Evolutionary conservation across 2,113 vertebrate genomes (phyloP).

Genomic region (Anoplopoma fimbria): DNA sequence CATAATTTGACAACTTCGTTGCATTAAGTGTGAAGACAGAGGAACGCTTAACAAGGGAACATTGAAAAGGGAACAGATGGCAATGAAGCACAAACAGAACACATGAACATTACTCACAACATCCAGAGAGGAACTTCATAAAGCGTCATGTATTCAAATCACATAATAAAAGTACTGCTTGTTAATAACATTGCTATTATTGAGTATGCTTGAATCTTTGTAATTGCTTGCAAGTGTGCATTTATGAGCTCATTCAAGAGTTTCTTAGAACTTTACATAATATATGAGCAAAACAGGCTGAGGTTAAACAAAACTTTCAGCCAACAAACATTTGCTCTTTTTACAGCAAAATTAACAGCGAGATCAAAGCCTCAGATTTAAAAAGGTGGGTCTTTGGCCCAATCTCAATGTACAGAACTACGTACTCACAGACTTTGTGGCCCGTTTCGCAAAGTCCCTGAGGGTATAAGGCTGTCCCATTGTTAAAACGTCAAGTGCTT

Average conservation of each 20-base stretch:
- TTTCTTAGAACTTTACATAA: background rate
- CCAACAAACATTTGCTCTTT: background rate
- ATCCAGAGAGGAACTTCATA: background rate
- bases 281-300: background rate
- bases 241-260: background rate
- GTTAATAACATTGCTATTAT: background rate
- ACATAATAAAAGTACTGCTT: background rate
- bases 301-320: background rate
- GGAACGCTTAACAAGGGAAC: background rate
- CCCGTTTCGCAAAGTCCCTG: too few species aligned
- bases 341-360: background rate
- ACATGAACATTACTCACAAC: background rate
- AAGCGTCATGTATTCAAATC: background rate
- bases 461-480: too few species aligned
- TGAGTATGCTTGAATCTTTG: background rate
- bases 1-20: background rate
- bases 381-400: background rate
- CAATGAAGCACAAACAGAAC: background rate
- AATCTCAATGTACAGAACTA: too few species aligned
- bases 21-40: slow-evolving; percentile 18
- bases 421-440: too few species aligned
- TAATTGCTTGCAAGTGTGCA: slow-evolving; percentile 20
- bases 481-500: too few species aligned
- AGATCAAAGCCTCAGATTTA: background rate
- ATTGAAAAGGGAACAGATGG: background rate